These are phyloP conservation scores for Choristoneura rosaceana DNA, from an alignment of 2,888 invertebrate genomes.

Conservation along the genomic window DNA sequence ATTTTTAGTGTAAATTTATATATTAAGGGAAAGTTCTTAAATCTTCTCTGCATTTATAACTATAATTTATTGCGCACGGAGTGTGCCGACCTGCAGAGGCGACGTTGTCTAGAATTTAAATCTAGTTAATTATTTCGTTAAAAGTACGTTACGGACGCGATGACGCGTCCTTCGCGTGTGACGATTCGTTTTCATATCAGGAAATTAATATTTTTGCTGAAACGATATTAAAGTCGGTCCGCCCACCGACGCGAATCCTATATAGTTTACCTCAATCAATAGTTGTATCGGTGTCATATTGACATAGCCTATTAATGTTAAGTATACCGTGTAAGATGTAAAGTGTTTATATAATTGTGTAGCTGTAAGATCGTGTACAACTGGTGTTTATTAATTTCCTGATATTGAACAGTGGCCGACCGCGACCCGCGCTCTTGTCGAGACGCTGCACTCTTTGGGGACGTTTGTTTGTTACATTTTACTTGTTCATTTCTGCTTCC, in stretches of 20 bases:
- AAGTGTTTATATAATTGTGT: slow-evolving; percentile 72
- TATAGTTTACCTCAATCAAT: slow-evolving; percentile 83
- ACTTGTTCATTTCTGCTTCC: slow-evolving; percentile 13
- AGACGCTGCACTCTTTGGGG: slow-evolving; percentile 21
- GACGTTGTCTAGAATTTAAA: slow-evolving; percentile 49
- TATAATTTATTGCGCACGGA: slow-evolving; percentile 57
- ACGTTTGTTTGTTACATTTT: slow-evolving; percentile 14
- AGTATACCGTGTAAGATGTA: slow-evolving; percentile 79
- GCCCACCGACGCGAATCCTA: slow-evolving; percentile 75
- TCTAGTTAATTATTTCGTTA: slow-evolving; percentile 53
- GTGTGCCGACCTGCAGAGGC: slow-evolving; percentile 57
- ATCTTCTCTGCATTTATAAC: slow-evolving; percentile 66
- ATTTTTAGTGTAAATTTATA: slow-evolving; percentile 55
- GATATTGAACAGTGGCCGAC: slow-evolving; percentile 53
- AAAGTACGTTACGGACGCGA: slow-evolving; percentile 46
- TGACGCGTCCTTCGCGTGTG: slow-evolving; percentile 56
- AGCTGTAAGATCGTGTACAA: slow-evolving; percentile 76
- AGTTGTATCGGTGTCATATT: slow-evolving; percentile 80
- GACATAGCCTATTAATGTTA: slow-evolving; percentile 84
- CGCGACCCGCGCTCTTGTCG: slow-evolving; percentile 16
- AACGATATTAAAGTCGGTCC: slow-evolving; percentile 67
- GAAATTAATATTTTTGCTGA: slow-evolving; percentile 68
- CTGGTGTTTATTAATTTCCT: slow-evolving; percentile 72
- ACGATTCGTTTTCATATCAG: slow-evolving; percentile 72
- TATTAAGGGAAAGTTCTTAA: slow-evolving; percentile 54